phyloP scores from a whole-genome alignment of 1,140 invertebrate genomes.

The Drosophila seguyi region DNA sequence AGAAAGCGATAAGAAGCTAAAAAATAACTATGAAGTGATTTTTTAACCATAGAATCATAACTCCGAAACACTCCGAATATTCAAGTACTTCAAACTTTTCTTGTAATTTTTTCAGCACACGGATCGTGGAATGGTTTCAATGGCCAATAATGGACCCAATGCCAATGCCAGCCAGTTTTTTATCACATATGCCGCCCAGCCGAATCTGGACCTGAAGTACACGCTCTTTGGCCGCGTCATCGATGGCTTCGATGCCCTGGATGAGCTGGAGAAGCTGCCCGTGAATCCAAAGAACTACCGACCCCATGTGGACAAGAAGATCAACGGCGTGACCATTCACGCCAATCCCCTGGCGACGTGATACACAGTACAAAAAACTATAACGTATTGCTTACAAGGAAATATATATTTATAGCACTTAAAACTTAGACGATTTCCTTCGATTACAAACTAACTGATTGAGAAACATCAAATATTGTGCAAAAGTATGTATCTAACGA shows the following conservation, averaged over 20 bases:
- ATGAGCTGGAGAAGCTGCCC: slow-evolving; percentile 97
- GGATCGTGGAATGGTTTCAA: slow-evolving; percentile 95
- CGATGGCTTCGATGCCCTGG: slow-evolving; percentile 97
- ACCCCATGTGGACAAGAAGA: slow-evolving; percentile 93
- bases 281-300: slow-evolving; percentile 97
- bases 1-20: too few relatives aligned
- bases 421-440: slow-evolving; percentile 48
- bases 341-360: slow-evolving; percentile 96
- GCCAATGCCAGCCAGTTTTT: slow-evolving; percentile 99
- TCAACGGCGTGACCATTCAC: slow-evolving; percentile 96
- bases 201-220: slow-evolving; percentile 98
- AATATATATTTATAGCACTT: slow-evolving; percentile 70
- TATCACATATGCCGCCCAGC: slow-evolving; percentile 96
- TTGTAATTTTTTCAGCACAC: slow-evolving; percentile 88
- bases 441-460: slow-evolving; percentile 74
- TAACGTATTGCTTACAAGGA: slow-evolving; percentile 35
- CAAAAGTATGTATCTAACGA: slow-evolving; percentile 68
- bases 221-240: slow-evolving; percentile 99
- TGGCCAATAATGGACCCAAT: slow-evolving; percentile 99
- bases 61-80: slow-evolving; percentile 4
- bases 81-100: not conserved
- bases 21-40: too few relatives aligned
- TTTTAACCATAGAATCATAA: not conserved
- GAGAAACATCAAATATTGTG: slow-evolving; percentile 77
- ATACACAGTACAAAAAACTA: slow-evolving; percentile 37